These are phyloP conservation scores for Myopa tessellatipennis DNA, from an alignment of 2,888 invertebrate genomes.

Conservation along the genomic window DNA sequence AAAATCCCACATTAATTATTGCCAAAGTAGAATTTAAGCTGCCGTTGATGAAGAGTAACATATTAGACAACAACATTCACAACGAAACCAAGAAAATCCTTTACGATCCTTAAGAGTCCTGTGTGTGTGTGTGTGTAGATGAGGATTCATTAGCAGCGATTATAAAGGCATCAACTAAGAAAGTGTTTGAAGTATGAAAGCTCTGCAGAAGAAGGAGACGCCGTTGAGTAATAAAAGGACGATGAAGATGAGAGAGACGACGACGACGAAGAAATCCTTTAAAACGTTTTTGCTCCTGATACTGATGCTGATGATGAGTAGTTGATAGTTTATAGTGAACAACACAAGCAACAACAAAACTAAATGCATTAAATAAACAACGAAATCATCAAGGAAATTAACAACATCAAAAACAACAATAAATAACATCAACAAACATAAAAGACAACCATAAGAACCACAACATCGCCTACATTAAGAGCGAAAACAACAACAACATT, in stretches of 20 bases:
- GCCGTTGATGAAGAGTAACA: slow-evolving; percentile 16
- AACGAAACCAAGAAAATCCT: neutral
- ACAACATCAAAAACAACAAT: neutral
- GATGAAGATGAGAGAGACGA: neutral
- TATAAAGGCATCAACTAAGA: slow-evolving; percentile 26
- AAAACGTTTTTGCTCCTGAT: no score
- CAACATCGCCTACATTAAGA: no score
- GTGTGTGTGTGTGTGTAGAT: neutral
- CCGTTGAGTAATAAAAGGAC: neutral
- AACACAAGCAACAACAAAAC: no score
- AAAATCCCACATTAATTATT: slow-evolving; percentile 31
- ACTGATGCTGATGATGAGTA: no score
- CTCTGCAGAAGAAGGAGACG: neutral
- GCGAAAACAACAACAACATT: no score
- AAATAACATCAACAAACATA: neutral
- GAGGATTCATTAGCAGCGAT: slow-evolving; percentile 34
- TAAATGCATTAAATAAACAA: neutral
- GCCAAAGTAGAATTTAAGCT: slow-evolving; percentile 27
- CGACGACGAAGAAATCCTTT: no score
- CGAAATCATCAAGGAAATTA: no score
- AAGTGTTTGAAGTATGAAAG: neutral
- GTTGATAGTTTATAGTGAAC: no score
- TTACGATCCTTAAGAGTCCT: neutral
- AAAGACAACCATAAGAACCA: neutral
- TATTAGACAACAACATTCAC: neutral